Percentiles rank a stretch among this genome's conserved stretches.
These are phyloP conservation scores for Xerus rutilus DNA, from an alignment of 2,797 vertebrate species.

Conservation along the genomic window DNA sequence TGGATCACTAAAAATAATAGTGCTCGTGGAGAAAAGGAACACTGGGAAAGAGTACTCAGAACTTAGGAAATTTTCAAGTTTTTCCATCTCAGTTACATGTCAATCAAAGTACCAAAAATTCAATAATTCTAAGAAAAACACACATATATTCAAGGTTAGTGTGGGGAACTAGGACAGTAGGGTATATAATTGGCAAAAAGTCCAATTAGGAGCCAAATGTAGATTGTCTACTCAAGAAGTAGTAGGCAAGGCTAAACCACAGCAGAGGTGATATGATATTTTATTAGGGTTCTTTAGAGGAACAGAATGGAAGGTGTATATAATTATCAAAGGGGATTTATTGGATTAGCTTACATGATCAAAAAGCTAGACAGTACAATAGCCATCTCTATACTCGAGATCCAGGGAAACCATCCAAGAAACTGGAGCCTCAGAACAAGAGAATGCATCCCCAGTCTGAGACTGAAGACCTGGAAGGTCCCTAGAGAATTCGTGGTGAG, in stretches of 20 bases:
- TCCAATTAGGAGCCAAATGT: background rate
- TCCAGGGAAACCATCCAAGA: too few relatives aligned
- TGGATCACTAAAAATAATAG: conserved; percentile 25
- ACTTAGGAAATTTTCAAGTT: background rate
- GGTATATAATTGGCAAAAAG: background rate
- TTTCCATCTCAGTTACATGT: background rate
- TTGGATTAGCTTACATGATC: too few relatives aligned
- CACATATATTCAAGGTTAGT: background rate
- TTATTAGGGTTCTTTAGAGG: too few relatives aligned
- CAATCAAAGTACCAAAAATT: background rate
- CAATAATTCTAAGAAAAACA: conserved; percentile 23
- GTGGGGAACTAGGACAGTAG: background rate
- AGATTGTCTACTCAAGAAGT: background rate
- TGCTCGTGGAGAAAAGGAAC: background rate
- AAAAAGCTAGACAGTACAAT: too few relatives aligned
- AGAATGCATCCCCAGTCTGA: too few relatives aligned
- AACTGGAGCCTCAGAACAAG: too few relatives aligned
- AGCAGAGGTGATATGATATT: background rate
- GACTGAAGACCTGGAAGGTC: too few relatives aligned
- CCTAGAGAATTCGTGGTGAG: too few relatives aligned
- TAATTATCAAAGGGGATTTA: too few relatives aligned
- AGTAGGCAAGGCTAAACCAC: background rate
- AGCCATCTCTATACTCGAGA: too few relatives aligned
- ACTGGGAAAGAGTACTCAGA: background rate
- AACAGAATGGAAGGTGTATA: too few relatives aligned